Percentiles rank a stretch among this genome's conserved stretches.
Conservation (phyloP, 1,140 invertebrate species). For the Lucilia sericata region DNA sequence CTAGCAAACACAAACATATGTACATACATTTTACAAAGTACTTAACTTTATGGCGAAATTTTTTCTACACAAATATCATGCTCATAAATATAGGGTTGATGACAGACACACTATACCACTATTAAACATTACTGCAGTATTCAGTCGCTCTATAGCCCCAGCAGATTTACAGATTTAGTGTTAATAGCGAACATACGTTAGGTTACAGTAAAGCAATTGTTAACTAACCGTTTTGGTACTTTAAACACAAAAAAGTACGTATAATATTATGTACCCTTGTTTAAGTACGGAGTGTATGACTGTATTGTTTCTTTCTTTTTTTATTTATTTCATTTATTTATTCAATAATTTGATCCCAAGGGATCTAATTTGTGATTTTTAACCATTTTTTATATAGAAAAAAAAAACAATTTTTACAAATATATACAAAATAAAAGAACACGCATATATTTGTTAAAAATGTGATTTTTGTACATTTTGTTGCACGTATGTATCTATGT, state of each 20-base stretch:
- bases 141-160: background rate
- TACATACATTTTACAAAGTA: background rate
- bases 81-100: slow-evolving; percentile 6
- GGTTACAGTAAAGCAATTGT: background rate
- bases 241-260: background rate
- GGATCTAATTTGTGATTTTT: slow-evolving; percentile 29
- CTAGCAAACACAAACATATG: background rate
- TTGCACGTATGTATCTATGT: too few relatives aligned
- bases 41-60: slow-evolving; percentile 19
- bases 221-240: background rate
- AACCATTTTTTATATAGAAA: background rate
- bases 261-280: background rate
- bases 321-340: background rate
- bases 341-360: slow-evolving; percentile 29
- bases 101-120: background rate
- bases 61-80: background rate
- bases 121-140: background rate
- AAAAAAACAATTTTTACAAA: background rate
- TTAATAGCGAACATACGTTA: slow-evolving; percentile 23
- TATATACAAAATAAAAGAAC: background rate
- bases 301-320: background rate
- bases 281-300: too few relatives aligned
- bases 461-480: too few relatives aligned
- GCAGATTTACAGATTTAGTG: slow-evolving; percentile 20
- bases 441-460: too few relatives aligned